Percentiles rank a stretch among this genome's conserved stretches.
These are phyloP conservation scores for Pholis gunnellus DNA, from an alignment of 2,113 vertebrate genomes.

Conservation along the genomic window DNA sequence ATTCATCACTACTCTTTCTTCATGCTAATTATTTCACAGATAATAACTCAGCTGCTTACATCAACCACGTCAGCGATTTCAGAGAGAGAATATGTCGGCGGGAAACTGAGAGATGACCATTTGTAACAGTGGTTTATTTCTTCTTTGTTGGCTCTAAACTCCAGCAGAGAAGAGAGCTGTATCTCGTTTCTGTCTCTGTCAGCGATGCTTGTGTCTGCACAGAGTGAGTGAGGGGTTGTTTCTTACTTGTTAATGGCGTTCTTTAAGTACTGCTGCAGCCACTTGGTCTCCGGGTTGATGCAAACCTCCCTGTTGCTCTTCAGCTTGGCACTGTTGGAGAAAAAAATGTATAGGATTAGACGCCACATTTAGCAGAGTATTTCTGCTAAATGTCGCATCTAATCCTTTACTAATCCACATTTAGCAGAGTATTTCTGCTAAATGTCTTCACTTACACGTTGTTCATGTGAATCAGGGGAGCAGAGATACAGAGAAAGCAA, in stretches of 20 bases:
- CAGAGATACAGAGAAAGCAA: not conserved
- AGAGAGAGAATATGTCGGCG: conserved; percentile 36
- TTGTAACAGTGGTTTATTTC: conserved; percentile 42
- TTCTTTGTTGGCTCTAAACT: conserved; percentile 30
- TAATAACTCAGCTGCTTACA: conserved; percentile 61
- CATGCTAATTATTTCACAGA: conserved; percentile 59
- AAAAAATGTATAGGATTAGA: conserved; percentile 6
- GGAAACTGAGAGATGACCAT: conserved; percentile 11
- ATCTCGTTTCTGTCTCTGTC: conserved; percentile 41
- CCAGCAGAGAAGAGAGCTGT: not conserved
- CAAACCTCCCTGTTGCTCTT: conserved; percentile 98
- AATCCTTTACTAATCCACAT: no score
- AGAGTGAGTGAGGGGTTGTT: conserved; percentile 19
- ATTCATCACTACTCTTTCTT: conserved; percentile 48
- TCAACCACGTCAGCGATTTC: conserved; percentile 46
- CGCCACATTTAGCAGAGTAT: not conserved
- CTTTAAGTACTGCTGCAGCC: conserved; percentile 98
- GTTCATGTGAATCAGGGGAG: conserved; percentile 1
- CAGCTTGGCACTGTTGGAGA: conserved; percentile 89
- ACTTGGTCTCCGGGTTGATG: conserved; percentile 96
- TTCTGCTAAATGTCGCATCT: not conserved
- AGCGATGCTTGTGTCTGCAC: conserved; percentile 13
- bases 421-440: not conserved
- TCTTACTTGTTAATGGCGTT: conserved; percentile 99
- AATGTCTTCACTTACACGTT: not conserved